These are phyloP conservation scores for Drosophila demipolita DNA, from an alignment of 2,888 invertebrate species.

Conservation along the genomic window DNA sequence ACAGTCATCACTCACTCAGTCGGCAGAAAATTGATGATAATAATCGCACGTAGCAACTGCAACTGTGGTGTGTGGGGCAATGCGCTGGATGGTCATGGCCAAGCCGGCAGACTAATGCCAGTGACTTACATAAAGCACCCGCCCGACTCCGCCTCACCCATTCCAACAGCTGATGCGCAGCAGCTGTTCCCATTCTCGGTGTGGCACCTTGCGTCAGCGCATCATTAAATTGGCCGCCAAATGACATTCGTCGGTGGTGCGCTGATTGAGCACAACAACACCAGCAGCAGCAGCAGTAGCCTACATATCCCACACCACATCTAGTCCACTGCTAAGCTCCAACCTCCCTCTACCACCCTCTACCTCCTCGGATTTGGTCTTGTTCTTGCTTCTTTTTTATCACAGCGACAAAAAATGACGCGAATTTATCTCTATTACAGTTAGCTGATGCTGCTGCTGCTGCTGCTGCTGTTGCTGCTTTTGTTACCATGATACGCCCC, in stretches of 20 bases:
- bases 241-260: slow-evolving; percentile 73
- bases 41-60: slow-evolving; percentile 75
- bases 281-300: background rate
- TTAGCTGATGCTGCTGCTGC: slow-evolving; percentile 55
- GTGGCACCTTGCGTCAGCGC: slow-evolving; percentile 48
- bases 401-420: slow-evolving; percentile 71
- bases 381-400: slow-evolving; percentile 51
- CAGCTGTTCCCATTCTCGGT: slow-evolving; percentile 58
- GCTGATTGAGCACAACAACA: slow-evolving; percentile 45
- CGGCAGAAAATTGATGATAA: slow-evolving; percentile 82
- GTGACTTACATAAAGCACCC: slow-evolving; percentile 37
- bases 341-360: background rate
- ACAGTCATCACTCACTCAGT: slow-evolving; percentile 75
- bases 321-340: background rate
- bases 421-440: slow-evolving; percentile 80
- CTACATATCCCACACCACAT: background rate
- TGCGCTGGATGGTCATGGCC: slow-evolving; percentile 42
- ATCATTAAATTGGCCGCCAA: slow-evolving; percentile 76
- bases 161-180: slow-evolving; percentile 52
- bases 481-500: slow-evolving; percentile 55
- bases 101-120: slow-evolving; percentile 34
- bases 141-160: background rate
- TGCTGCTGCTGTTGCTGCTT: slow-evolving; percentile 19
- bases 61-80: background rate
- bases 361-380: background rate